Conservation (phyloP, 2,113 vertebrate species). For the Phrynocephalus versicolor region DNA sequence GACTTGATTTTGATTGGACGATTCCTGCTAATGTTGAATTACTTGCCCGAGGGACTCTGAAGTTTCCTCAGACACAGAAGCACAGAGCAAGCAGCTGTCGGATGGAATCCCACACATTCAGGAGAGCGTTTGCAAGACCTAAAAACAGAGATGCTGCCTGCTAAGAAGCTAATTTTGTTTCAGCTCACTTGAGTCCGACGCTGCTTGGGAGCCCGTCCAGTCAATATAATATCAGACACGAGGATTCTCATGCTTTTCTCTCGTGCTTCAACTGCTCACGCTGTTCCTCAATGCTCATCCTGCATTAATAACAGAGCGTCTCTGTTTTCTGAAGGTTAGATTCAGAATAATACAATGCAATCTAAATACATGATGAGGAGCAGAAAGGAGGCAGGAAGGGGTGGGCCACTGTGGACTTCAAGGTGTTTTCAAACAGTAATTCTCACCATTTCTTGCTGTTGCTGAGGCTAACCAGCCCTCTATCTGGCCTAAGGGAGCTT, state of each 20-base stretch:
- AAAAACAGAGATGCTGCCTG: conserved; percentile 45
- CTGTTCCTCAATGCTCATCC: background rate
- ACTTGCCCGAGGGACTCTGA: conserved; percentile 9
- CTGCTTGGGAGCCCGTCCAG: background rate
- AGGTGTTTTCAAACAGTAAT: too few species aligned
- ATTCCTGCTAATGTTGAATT: background rate
- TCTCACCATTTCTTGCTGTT: too few species aligned
- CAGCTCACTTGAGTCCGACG: accelerated
- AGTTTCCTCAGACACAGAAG: conserved; percentile 21
- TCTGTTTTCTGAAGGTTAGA: background rate
- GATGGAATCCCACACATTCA: conserved; percentile 37
- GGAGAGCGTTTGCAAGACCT: conserved; percentile 49
- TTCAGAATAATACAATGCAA: background rate
- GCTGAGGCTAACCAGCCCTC: too few species aligned
- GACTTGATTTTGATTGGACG: accelerated
- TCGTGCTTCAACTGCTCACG: background rate
- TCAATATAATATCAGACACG: background rate
- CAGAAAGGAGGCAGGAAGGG: too few species aligned
- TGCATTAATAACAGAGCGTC: background rate
- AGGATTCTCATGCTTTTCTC: conserved; percentile 1
- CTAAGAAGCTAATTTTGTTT: background rate
- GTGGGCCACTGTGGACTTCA: too few species aligned
- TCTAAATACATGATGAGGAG: background rate
- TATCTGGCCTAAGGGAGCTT: too few species aligned
- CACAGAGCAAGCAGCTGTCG: conserved; percentile 56